phyloP scores from a whole-genome alignment of 2,888 invertebrate genomes.

The Parnassius apollo region DNA sequence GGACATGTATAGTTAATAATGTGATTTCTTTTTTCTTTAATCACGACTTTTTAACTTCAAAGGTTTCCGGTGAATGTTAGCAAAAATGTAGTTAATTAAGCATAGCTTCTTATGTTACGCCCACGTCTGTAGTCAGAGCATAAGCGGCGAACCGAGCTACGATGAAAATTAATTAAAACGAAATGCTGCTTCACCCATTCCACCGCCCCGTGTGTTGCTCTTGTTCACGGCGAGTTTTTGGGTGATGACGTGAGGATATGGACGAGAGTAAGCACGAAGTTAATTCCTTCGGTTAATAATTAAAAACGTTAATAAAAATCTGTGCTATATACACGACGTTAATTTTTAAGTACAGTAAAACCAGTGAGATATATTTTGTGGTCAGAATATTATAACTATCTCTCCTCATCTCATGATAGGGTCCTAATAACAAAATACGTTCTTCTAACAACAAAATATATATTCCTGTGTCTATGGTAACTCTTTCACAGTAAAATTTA shows the following conservation, averaged over 20 bases:
- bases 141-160: constrained; percentile 20
- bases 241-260: constrained; percentile 7
- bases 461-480: too few species aligned
- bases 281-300: not conserved
- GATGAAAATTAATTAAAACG: constrained; percentile 26
- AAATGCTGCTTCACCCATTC: constrained; percentile 5
- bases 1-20: constrained; percentile 11
- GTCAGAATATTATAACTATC: too few species aligned
- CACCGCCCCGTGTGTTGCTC: constrained; percentile 13
- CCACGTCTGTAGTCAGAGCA: constrained; percentile 15
- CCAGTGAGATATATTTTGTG: too few species aligned
- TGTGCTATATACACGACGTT: too few species aligned
- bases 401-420: too few species aligned
- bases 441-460: too few species aligned
- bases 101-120: constrained; percentile 16
- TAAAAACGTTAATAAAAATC: too few species aligned
- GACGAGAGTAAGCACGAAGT: not conserved
- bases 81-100: constrained; percentile 27
- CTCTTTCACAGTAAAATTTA: too few species aligned
- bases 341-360: too few species aligned
- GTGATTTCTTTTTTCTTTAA: constrained; percentile 6
- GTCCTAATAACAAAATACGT: too few species aligned
- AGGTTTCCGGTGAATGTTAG: constrained; percentile 11
- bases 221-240: constrained; percentile 10
- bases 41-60: constrained; percentile 11